phyloP scores from a whole-genome alignment of 2,113 vertebrate species.

The Cisticola juncidis region DNA sequence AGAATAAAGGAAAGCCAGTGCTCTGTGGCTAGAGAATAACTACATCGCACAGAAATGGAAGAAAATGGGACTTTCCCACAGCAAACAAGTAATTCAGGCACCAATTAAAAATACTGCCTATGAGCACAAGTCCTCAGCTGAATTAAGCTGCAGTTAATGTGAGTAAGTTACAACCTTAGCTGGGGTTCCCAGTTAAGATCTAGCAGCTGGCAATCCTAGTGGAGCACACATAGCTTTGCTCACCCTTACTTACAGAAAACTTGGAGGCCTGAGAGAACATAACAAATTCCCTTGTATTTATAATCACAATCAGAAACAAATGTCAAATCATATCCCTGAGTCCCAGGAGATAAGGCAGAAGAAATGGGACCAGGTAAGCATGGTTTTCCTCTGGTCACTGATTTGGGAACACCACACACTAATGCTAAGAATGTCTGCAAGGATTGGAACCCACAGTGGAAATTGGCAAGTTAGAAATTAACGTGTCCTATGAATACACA shows the following conservation, averaged over 20 bases:
- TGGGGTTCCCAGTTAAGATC: neutral
- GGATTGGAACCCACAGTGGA: neutral
- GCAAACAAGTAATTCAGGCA: neutral
- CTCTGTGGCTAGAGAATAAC: neutral
- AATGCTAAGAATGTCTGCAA: neutral
- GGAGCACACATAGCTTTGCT: neutral
- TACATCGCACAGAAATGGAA: neutral
- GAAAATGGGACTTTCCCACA: neutral
- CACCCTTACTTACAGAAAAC: neutral
- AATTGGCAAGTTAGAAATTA: neutral
- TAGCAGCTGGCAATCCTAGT: neutral
- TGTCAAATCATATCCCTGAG: neutral
- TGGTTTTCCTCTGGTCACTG: neutral
- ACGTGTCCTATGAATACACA: neutral
- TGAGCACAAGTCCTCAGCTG: neutral
- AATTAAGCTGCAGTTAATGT: neutral
- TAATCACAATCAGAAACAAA: neutral
- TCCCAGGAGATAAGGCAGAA: neutral
- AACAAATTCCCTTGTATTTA: neutral
- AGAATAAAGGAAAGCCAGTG: neutral
- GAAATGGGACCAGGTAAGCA: neutral
- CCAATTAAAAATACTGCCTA: neutral
- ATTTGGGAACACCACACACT: neutral
- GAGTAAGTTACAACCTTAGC: neutral
- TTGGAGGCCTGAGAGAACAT: neutral